Base-by-base conservation (phyloP, 1,140 invertebrate species). In the Drosophila hydei region DNA sequence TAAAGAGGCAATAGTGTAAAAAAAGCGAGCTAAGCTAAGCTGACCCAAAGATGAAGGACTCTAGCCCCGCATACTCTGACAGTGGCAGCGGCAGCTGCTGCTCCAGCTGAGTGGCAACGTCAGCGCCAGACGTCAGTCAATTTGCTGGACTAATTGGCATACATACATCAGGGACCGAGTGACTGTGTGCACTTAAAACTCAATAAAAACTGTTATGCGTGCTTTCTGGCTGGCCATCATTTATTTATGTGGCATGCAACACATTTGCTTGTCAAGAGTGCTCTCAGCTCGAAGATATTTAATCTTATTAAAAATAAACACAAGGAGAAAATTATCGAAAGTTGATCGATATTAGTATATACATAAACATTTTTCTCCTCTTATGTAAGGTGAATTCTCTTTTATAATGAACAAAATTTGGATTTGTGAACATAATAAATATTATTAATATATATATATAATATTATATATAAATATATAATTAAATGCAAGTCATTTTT, bases 111-210 rank as follows among this genome's bases (percentile, higher is more conserved):
- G 27, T 6, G 38, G 64, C 77, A 85, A 40, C 38, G 14, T n/a
- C 40, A 55, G 27, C 52, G 14, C 4, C 43, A 45, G 43, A 18
- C 43, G 38, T 64, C 80, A 85, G 61, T 87, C 80, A 79, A 84
- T 84, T 85, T 84, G 80, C 70, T 25, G 74, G 61, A 87, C 81
- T 88, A 85, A 85, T 85, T 85, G 81, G 77, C 83, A 85, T 81
- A 88, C 77, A 85, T 85, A 40, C 60, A 51, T 63, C 60, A 51
- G 16, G 23, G 45, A 40, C 58, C 73, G 21, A 23, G 14, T 42
- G 61, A 75, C 43, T 25, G 4, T 50, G 63, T 71, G 75, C 74
- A 60, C 79, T 84, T 84, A 70, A 85, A 67, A 63, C 55, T 73
- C 80, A 75, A 81, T 81, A 70, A 75, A 70, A 64, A 80, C 61